Conservation (phyloP, 2,888 invertebrate species). For the Ornithoptera priamus region DNA sequence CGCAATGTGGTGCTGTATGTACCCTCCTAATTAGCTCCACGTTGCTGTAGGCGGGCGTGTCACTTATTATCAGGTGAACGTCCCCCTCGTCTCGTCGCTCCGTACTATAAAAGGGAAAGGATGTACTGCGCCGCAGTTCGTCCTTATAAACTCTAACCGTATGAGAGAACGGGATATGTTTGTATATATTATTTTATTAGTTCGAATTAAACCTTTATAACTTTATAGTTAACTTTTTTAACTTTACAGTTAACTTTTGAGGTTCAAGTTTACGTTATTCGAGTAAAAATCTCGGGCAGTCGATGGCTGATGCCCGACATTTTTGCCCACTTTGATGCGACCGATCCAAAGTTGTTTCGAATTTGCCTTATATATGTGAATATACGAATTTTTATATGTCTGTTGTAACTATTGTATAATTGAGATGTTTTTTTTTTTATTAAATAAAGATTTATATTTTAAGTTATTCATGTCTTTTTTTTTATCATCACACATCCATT, state of each 20-base stretch:
- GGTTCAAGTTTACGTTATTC: background rate
- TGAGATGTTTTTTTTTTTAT: constrained; percentile 53
- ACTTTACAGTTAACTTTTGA: too few relatives aligned
- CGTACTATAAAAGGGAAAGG: too few relatives aligned
- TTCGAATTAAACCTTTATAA: background rate
- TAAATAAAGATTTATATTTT: constrained; percentile 73
- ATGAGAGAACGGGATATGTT: too few relatives aligned
- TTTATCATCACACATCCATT: background rate
- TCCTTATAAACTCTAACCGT: too few relatives aligned
- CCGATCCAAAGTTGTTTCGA: constrained; percentile 31
- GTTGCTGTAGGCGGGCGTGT: too few relatives aligned
- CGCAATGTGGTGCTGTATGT: too few relatives aligned
- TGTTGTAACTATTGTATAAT: constrained; percentile 49
- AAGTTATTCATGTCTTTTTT: constrained; percentile 46
- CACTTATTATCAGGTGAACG: too few relatives aligned
- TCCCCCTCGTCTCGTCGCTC: too few relatives aligned
- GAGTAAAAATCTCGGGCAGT: constrained; percentile 69
- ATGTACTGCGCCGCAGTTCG: too few relatives aligned
- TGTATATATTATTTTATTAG: background rate
- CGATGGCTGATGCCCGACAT: constrained; percentile 76
- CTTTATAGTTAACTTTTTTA: too few relatives aligned
- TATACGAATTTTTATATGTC: constrained; percentile 57
- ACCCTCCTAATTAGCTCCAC: too few relatives aligned
- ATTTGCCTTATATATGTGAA: constrained; percentile 62
- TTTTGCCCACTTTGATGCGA: constrained; percentile 50